phyloP scores from a whole-genome alignment of 1,140 invertebrate genomes.

The Pissodes strobi region DNA sequence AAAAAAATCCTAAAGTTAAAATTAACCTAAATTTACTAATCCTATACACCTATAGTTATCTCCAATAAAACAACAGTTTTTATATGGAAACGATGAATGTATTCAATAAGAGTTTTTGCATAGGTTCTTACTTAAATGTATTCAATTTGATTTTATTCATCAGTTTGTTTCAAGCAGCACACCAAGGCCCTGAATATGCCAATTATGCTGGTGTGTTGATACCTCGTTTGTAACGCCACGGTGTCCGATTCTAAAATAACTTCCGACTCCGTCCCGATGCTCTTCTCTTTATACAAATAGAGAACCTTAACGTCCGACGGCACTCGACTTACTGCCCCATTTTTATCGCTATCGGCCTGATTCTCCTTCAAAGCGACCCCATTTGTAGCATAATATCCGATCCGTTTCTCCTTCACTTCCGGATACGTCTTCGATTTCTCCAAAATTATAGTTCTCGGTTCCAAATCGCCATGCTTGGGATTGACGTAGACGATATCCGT shows the following conservation, averaged over 20 bases:
- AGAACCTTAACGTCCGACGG: conserved; percentile 24
- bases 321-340: neutral
- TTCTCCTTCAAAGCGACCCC: too few species aligned
- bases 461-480: neutral
- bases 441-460: neutral
- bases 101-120: too few species aligned
- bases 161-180: too few species aligned
- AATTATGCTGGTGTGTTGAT: too few species aligned
- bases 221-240: conserved; percentile 20
- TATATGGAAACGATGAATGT: too few species aligned
- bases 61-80: too few species aligned
- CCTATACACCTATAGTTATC: too few species aligned
- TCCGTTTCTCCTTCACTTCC: conserved; percentile 11
- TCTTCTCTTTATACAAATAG: conserved; percentile 29
- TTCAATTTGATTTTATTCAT: too few species aligned
- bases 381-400: conserved; percentile 24
- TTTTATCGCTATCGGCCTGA: neutral
- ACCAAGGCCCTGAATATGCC: too few species aligned
- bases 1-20: too few species aligned
- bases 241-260: conserved; percentile 9
- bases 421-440: conserved; percentile 31
- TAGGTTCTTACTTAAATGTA: too few species aligned
- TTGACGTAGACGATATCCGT: neutral
- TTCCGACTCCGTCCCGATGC: conserved; percentile 25
- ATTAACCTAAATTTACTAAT: too few species aligned